Percentiles rank a stretch among this genome's conserved stretches.
phyloP scores from a whole-genome alignment of 2,888 invertebrate species.

The Incurvaria masculella region DNA sequence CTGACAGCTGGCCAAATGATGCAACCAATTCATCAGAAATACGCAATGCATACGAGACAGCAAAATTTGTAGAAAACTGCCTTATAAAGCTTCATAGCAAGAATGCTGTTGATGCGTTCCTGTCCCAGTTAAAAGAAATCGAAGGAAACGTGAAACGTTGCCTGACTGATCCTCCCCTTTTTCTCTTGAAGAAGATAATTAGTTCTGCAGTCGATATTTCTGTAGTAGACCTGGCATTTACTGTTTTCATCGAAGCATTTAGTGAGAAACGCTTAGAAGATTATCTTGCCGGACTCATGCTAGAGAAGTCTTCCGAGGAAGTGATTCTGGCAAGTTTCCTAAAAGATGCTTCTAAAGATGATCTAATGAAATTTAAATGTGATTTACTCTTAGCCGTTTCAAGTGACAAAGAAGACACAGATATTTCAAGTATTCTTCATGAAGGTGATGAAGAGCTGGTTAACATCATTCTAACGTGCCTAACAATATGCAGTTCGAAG shows the following conservation, averaged over 20 bases:
- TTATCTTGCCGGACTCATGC: conserved; percentile 33
- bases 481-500: conserved; percentile 25
- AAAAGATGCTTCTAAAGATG: conserved; percentile 26
- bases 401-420: conserved; percentile 19
- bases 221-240: conserved; percentile 31
- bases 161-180: conserved; percentile 36
- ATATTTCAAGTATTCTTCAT: conserved; percentile 24
- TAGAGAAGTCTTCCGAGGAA: conserved; percentile 39
- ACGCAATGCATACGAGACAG: conserved; percentile 49
- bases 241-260: conserved; percentile 31
- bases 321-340: conserved; percentile 28
- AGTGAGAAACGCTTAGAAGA: conserved; percentile 30
- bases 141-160: conserved; percentile 28
- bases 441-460: conserved; percentile 25
- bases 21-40: conserved; percentile 42
- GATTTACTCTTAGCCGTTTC: conserved; percentile 29
- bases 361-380: conserved; percentile 31
- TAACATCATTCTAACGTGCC: conserved; percentile 31
- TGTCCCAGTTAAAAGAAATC: conserved; percentile 24
- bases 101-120: conserved; percentile 38
- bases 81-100: conserved; percentile 42
- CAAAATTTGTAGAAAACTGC: conserved; percentile 53
- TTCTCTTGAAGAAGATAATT: conserved; percentile 36
- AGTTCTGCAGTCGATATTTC: conserved; percentile 28
- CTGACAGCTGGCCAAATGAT: conserved; percentile 40